phyloP scores from a whole-genome alignment of 2,888 invertebrate genomes.

The Tribolium freemani region DNA sequence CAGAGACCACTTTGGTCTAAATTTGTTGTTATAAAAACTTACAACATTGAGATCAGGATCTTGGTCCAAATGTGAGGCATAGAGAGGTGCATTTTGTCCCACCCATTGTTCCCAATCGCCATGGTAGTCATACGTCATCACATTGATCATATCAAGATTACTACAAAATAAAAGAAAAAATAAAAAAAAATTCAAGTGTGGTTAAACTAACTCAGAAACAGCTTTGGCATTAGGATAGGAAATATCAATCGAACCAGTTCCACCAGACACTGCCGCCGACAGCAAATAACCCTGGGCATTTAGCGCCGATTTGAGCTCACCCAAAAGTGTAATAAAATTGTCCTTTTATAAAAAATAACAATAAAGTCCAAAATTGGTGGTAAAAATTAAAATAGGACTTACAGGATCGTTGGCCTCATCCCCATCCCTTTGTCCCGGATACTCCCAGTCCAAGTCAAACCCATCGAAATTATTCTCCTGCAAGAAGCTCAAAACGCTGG shows the following conservation, averaged over 20 bases:
- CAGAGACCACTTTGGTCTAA: not conserved
- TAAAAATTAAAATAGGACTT: not conserved
- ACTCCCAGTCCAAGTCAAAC: conserved; percentile 41
- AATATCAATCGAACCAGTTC: conserved; percentile 51
- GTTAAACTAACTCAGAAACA: conserved; percentile 35
- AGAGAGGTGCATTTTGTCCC: conserved; percentile 78
- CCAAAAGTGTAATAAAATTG: conserved; percentile 47
- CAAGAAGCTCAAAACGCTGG: conserved; percentile 34
- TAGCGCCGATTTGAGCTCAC: conserved; percentile 53
- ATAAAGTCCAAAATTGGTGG: conserved; percentile 4
- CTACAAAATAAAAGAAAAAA: conserved; percentile 35
- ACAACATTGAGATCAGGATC: conserved; percentile 50
- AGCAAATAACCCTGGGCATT: conserved; percentile 53
- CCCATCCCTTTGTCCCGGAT: conserved; percentile 37
- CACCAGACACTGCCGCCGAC: conserved; percentile 58
- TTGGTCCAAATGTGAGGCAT: conserved; percentile 67
- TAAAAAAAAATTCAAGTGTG: not conserved
- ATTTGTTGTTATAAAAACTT: conserved; percentile 35
- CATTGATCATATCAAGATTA: conserved; percentile 66
- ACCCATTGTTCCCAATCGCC: conserved; percentile 76
- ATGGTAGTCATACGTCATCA: conserved; percentile 72
- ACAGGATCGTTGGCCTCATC: not conserved
- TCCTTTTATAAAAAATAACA: conserved; percentile 49
- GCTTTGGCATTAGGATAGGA: conserved; percentile 54
- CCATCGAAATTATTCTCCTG: conserved; percentile 35